Conservation (phyloP, 92 coral and sea anemone genomes). For the Heteractis magnifica region DNA sequence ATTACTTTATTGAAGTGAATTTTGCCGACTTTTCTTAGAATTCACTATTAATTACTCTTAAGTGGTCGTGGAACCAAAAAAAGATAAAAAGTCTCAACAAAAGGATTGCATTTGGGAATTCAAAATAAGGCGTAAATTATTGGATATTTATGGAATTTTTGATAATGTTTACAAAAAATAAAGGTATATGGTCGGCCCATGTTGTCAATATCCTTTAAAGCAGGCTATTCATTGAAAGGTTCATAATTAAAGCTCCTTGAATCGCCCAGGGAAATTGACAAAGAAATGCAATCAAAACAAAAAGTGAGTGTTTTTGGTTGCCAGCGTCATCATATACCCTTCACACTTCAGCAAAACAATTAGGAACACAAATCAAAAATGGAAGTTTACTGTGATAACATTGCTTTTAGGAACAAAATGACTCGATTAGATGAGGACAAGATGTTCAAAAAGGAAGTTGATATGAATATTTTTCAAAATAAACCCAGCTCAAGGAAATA, state of each 20-base stretch:
- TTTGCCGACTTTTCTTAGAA: slow-evolving; percentile 15
- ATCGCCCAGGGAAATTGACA: slow-evolving; percentile 18
- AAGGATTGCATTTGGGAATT: slow-evolving; percentile 12
- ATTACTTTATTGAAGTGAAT: slow-evolving; percentile 36
- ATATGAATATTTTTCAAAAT: slow-evolving; percentile 7
- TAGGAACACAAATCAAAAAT: slow-evolving; percentile 17
- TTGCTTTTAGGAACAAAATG: slow-evolving; percentile 7
- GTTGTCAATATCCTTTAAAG: slow-evolving; percentile 18
- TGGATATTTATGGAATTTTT: slow-evolving; percentile 3
- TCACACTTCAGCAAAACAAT: slow-evolving; percentile 16
- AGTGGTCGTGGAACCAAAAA: slow-evolving; percentile 12
- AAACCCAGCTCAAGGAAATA: slow-evolving; percentile 11
- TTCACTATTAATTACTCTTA: slow-evolving; percentile 14
- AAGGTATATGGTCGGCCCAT: slow-evolving; percentile 2
- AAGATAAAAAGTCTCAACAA: neutral
- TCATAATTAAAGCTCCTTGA: slow-evolving; percentile 12
- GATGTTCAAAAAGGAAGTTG: neutral
- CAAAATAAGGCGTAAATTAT: slow-evolving; percentile 9
- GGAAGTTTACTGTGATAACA: slow-evolving; percentile 24
- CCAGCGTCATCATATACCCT: slow-evolving; percentile 18
- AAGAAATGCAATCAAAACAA: slow-evolving; percentile 50
- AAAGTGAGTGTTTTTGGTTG: slow-evolving; percentile 40
- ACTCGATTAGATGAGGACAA: neutral
- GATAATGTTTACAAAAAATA: slow-evolving; percentile 8
- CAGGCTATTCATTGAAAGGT: neutral